phyloP scores from a whole-genome alignment of 2,888 invertebrate genomes.

The Galerucella nymphaeae region DNA sequence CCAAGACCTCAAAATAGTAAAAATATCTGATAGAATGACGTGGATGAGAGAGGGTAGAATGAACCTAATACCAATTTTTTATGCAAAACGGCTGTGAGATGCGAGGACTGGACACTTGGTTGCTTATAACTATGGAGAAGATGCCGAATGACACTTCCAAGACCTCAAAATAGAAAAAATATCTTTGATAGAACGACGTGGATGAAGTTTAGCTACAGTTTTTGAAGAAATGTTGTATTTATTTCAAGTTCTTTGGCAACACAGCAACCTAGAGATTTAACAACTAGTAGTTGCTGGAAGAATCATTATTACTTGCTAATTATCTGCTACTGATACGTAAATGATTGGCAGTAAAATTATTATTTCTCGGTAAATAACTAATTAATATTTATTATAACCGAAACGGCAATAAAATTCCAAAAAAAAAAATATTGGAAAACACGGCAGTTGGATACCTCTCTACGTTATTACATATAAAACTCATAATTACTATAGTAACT shows the following conservation, averaged over 20 bases:
- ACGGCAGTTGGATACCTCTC: slow-evolving; percentile 1
- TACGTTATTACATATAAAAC: slow-evolving; percentile 14
- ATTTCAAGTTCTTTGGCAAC: slow-evolving; percentile 27
- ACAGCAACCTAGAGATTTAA: slow-evolving; percentile 21
- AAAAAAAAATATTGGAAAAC: slow-evolving; percentile 15
- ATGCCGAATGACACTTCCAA: too few relatives aligned
- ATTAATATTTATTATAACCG: slow-evolving; percentile 50
- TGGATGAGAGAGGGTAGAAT: too few relatives aligned
- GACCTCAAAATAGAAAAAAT: too few relatives aligned
- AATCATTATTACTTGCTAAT: slow-evolving; percentile 48
- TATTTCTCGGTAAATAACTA: slow-evolving; percentile 47
- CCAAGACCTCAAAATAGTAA: too few relatives aligned
- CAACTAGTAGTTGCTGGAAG: slow-evolving; percentile 34
- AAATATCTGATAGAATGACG: too few relatives aligned
- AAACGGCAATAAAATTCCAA: slow-evolving; percentile 38
- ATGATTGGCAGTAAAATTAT: slow-evolving; percentile 57
- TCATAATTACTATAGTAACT: slow-evolving; percentile 31
- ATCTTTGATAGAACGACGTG: too few relatives aligned
- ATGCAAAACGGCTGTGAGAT: too few relatives aligned
- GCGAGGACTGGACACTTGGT: too few relatives aligned
- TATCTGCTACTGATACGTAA: slow-evolving; percentile 57
- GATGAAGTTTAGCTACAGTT: too few relatives aligned
- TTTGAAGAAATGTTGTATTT: not conserved
- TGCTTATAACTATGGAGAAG: too few relatives aligned
- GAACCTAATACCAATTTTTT: too few relatives aligned